These are phyloP conservation scores for Melanostigma gelatinosum DNA, from an alignment of 2,113 vertebrate genomes.

Conservation along the genomic window DNA sequence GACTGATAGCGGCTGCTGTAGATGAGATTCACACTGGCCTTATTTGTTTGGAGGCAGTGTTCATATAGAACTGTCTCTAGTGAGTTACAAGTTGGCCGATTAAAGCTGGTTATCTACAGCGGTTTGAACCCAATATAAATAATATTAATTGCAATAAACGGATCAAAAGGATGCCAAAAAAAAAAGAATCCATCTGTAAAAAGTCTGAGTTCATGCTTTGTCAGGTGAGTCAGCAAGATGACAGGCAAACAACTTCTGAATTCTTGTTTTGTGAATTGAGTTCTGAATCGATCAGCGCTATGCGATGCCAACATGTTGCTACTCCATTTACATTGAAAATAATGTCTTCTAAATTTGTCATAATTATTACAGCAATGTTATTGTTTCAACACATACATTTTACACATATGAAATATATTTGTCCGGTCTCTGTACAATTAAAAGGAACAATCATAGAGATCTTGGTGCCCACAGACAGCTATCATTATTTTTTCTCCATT, in stretches of 20 bases:
- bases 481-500: too few species aligned
- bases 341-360: background rate
- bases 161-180: background rate
- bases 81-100: background rate
- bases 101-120: background rate
- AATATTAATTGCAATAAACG: too few species aligned
- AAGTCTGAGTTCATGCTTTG: too few species aligned
- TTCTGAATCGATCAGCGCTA: background rate
- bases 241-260: too few species aligned
- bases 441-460: too few species aligned
- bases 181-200: too few species aligned
- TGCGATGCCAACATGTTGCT: background rate
- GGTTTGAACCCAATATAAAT: background rate
- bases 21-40: constrained; percentile 61
- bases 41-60: constrained; percentile 49
- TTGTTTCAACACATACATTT: background rate
- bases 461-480: too few species aligned
- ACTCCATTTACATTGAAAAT: background rate
- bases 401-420: background rate
- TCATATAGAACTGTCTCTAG: background rate
- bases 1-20: constrained; percentile 53
- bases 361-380: background rate
- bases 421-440: background rate
- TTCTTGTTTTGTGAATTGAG: too few species aligned
- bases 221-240: too few species aligned